Base-by-base conservation (phyloP, 2,888 invertebrate species). In the Aradus depressus region DNA sequence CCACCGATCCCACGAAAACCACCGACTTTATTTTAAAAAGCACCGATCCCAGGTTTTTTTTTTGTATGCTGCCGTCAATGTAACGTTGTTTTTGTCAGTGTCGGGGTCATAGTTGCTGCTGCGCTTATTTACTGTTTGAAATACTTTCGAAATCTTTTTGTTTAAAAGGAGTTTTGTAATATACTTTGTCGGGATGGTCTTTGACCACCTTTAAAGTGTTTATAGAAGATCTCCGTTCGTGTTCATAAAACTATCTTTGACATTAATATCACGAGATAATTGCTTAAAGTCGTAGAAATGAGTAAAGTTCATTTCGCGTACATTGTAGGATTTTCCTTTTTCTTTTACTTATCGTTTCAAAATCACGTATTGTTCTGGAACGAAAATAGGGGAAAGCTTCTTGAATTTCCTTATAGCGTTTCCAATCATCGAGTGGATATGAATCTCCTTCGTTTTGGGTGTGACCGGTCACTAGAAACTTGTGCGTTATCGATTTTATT, bases 391-490 rank as follows among this genome's bases (percentile, higher is more conserved):
- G 10, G 54, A 45, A 26, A 45, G 45, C 55, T 56, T 56, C 23
- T 57, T 44, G 3, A 35, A n/a, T 38, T 38, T 51, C 34, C 52
- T 59, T 19, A 59, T 39, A 21, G 43, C 32, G 14, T 53, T 52
- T 47, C 59, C 59, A 34, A 60, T 60, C 1, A 48, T 32, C 12
- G 55, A 52, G 43, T 60, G 58, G 12, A 52, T 53, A 31, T 23
- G 50, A 41, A 44, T 60, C 58, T 0, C 58, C 60, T 48, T 60
- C 58, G 49, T 60, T 60, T 38, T 60, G 60, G 1, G 55, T 58
- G 41, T 60, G 56, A 8, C 58, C 61, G 16, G 41, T 52, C 16
- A 58, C 56, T 8, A 58, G 39, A 50, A 51, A 60, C 45, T 57
- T 58, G 31, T 60, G 60, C 8, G 54, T 55, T 16, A 60, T 57